Conservation (phyloP, 2,888 invertebrate genomes). For the Tetheella fluctuosa region DNA sequence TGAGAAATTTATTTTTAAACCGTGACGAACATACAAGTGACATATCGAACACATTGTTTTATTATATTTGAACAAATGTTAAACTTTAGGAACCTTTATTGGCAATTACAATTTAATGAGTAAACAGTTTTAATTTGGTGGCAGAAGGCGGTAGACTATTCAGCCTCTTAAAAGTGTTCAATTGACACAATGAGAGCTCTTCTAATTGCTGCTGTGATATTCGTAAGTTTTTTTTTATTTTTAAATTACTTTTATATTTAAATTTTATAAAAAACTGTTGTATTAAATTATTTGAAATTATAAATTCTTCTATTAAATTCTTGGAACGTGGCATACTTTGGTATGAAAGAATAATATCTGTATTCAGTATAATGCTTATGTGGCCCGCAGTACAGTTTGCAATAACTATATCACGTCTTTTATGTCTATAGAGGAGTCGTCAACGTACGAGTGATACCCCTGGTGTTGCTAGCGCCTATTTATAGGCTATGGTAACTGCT, state of each 20-base stretch:
- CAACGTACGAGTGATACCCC: too few species aligned
- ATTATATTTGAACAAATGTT: constrained; percentile 1
- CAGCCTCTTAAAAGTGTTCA: neutral
- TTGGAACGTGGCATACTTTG: too few species aligned
- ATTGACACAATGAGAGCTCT: neutral
- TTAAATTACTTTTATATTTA: too few species aligned
- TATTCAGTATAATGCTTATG: too few species aligned
- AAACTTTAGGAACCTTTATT: neutral
- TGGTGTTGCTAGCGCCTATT: too few species aligned
- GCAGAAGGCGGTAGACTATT: neutral
- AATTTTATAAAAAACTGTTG: neutral
- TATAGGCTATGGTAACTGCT: too few species aligned
- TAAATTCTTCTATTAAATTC: neutral
- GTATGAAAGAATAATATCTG: too few species aligned
- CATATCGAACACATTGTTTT: neutral
- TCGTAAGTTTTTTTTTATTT: neutral
- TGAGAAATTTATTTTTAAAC: neutral
- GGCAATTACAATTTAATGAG: neutral
- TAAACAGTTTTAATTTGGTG: neutral
- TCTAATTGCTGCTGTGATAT: neutral
- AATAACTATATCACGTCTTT: too few species aligned
- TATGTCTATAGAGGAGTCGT: too few species aligned
- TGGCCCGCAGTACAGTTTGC: too few species aligned
- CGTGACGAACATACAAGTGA: neutral
- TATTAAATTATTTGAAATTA: neutral